phyloP scores from a whole-genome alignment of 2,888 invertebrate species.

The Salticus scenicus region DNA sequence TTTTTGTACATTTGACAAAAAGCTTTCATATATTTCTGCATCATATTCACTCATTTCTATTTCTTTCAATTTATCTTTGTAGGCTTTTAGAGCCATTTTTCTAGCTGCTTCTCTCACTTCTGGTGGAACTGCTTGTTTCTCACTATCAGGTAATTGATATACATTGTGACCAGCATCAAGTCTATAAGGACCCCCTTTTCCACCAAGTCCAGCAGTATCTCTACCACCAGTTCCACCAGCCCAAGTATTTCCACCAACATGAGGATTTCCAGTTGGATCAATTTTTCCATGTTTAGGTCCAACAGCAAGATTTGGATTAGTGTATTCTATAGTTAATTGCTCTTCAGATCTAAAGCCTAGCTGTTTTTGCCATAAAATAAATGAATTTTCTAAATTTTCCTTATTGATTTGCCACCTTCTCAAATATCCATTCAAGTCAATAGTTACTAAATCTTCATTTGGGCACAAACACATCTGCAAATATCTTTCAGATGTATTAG shows the following conservation, averaged over 20 bases:
- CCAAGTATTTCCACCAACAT: slow-evolving; percentile 98
- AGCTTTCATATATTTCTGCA: slow-evolving; percentile 88
- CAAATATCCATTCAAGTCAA: slow-evolving; percentile 79
- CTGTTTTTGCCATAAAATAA: slow-evolving; percentile 78
- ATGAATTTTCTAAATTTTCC: slow-evolving; percentile 76
- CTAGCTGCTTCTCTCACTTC: slow-evolving; percentile 83
- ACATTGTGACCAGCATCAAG: slow-evolving; percentile 95
- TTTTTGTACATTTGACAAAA: slow-evolving; percentile 80
- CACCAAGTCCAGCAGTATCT: slow-evolving; percentile 96
- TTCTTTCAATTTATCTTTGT: slow-evolving; percentile 87
- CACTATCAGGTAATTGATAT: slow-evolving; percentile 90
- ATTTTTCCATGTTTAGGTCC: slow-evolving; percentile 94
- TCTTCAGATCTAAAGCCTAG: slow-evolving; percentile 75
- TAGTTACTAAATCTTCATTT: slow-evolving; percentile 78
- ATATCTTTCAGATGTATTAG: slow-evolving; percentile 76
- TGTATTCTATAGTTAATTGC: slow-evolving; percentile 76
- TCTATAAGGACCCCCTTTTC: slow-evolving; percentile 96
- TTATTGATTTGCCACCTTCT: slow-evolving; percentile 79
- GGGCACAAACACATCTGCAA: slow-evolving; percentile 77
- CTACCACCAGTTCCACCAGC: slow-evolving; percentile 90
- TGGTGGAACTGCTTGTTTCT: slow-evolving; percentile 86
- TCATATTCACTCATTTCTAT: slow-evolving; percentile 97
- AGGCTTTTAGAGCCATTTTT: slow-evolving; percentile 94
- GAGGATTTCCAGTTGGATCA: slow-evolving; percentile 91
- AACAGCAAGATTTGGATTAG: slow-evolving; percentile 82